Evolutionary conservation across 2,797 vertebrate genomes (phyloP), one percentile per base, ranked within the genome.

Genomic region (Pelobates cultripes): DNA sequence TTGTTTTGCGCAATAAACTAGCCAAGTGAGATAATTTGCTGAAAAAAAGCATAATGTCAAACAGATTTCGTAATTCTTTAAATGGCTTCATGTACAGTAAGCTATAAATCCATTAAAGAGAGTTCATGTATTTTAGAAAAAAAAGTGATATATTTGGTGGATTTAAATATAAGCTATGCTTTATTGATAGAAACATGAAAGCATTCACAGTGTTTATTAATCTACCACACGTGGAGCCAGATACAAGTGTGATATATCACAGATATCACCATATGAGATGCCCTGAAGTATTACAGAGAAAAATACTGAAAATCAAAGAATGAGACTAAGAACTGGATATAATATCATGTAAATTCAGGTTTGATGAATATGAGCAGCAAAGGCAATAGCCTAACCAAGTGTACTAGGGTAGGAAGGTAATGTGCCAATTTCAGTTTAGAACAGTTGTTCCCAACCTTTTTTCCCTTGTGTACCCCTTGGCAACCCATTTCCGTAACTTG

Each of bases 1-100:
- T 13, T 41, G 51, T 57, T 55, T 4, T 14, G 57, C 75, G 43
- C 47, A 64, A 28, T 45, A 66, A 8, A 64, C n/a, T 64, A 64
- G 44, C 28, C 28, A 43, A 43, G 63, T 77, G 51, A 82, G 61
- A 73, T 60, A 41, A 60, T 78, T 14, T 71, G 17, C 13, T 60
- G 47, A 40, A 0, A 14, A 64, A 41, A 67, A 67, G 7, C 43
- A 42, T 55, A 64, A 68, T 82, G 42, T 69, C 63, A 73, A 67
- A 67, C 47, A 72, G 61, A 73, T 61, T 41, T 60, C 4, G 40
- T 4, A 69, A 55, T 13, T 72, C 15, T n/a, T 43, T 14, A 45
- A 71, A 13, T 2, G 42, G n/a, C 15, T 53, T 53, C n/a, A 53
- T 51, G 44, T 40, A 2, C 7, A 28, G 45, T 53, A 71, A 71